phyloP scores from a whole-genome alignment of 2,113 vertebrate species.

The Ellobius talpinus region DNA sequence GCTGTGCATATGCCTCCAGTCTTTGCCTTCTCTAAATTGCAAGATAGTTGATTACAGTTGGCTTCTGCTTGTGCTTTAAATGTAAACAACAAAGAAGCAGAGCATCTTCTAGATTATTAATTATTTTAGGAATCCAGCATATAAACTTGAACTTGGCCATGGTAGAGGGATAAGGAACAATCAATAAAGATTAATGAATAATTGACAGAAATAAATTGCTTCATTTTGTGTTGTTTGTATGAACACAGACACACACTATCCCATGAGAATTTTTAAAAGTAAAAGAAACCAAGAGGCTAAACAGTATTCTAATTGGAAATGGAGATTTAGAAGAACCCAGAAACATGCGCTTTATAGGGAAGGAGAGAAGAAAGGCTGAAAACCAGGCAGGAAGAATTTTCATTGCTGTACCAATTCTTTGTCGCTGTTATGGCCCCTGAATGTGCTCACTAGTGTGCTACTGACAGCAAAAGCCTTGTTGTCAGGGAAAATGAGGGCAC shows the following conservation, averaged over 20 bases:
- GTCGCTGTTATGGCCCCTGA: background rate
- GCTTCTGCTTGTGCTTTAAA: background rate
- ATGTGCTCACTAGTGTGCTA: background rate
- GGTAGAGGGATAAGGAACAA: background rate
- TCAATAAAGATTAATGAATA: constrained; percentile 9
- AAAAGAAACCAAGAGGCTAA: background rate
- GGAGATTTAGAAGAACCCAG: background rate
- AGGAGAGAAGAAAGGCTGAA: background rate
- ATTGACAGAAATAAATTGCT: constrained; percentile 32
- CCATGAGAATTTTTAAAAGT: background rate
- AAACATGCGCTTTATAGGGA: background rate
- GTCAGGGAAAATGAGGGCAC: background rate
- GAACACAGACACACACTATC: background rate
- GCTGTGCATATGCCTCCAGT: background rate
- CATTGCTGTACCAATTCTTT: background rate
- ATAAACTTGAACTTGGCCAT: constrained; percentile 7
- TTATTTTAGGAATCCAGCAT: constrained; percentile 47
- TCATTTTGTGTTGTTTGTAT: background rate
- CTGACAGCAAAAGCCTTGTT: background rate
- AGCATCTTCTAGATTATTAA: constrained; percentile 15
- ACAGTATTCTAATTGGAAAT: background rate
- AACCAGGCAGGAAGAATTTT: background rate
- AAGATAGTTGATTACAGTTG: background rate
- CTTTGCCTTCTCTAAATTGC: background rate
- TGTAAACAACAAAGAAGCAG: background rate